Percentiles rank a stretch among this genome's conserved stretches.
Conservation (phyloP, 2,888 invertebrate species). For the Seladonia tumulorum region DNA sequence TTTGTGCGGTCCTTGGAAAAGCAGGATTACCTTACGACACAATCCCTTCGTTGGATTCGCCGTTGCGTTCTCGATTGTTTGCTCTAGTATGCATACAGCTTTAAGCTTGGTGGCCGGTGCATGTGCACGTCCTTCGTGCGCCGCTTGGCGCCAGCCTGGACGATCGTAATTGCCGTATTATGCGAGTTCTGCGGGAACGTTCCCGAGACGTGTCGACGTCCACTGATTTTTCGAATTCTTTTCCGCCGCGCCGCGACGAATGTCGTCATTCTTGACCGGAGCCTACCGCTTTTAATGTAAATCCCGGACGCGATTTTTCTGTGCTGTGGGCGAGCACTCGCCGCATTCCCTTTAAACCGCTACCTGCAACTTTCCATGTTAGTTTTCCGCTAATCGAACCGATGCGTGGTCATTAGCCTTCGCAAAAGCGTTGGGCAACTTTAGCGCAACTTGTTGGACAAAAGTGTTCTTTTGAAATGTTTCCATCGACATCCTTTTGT, state of each 20-base stretch:
- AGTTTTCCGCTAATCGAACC: not conserved
- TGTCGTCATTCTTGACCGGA: slow-evolving; percentile 34
- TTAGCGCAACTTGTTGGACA: not conserved
- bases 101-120: slow-evolving; percentile 38
- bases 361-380: not conserved
- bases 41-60: slow-evolving; percentile 35
- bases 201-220: slow-evolving; percentile 47
- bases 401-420: not conserved
- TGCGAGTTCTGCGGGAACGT: slow-evolving; percentile 57
- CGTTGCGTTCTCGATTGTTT: slow-evolving; percentile 29
- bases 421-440: not conserved
- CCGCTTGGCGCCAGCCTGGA: slow-evolving; percentile 71
- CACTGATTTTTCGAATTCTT: slow-evolving; percentile 57
- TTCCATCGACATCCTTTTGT: not conserved
- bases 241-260: slow-evolving; percentile 32
- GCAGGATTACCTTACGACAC: slow-evolving; percentile 2
- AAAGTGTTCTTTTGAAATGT: not conserved
- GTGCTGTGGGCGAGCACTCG: slow-evolving; percentile 21
- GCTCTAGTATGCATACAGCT: slow-evolving; percentile 37
- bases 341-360: slow-evolving; percentile 1
- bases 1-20: slow-evolving; percentile 17
- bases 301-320: slow-evolving; percentile 51
- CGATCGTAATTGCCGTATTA: slow-evolving; percentile 68
- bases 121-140: slow-evolving; percentile 68
- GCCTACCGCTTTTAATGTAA: slow-evolving; percentile 40